phyloP scores from a whole-genome alignment of 1,140 invertebrate species.

The Micrasema minimum region DNA sequence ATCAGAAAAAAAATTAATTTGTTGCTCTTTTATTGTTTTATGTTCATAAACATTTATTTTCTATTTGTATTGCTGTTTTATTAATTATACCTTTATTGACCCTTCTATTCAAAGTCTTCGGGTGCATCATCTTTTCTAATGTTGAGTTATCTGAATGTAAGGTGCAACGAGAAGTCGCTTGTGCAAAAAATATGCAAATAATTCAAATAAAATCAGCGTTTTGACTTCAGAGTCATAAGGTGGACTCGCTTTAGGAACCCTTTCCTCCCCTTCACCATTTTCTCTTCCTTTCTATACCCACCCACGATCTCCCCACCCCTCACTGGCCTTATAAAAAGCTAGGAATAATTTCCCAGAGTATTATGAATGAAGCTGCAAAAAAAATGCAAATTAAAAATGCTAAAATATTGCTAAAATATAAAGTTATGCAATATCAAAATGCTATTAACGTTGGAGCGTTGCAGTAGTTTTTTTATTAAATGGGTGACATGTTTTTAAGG shows the following conservation, averaged over 20 bases:
- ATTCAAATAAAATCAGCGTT: constrained; percentile 50
- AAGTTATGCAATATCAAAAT: not conserved
- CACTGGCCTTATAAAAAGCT: constrained; percentile 5
- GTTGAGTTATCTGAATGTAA: constrained; percentile 51
- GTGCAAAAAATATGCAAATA: constrained; percentile 53
- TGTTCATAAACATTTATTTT: no score
- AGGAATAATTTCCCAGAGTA: constrained; percentile 19
- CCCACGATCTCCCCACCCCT: not conserved
- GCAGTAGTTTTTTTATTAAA: not conserved
- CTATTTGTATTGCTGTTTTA: no score
- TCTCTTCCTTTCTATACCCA: not conserved
- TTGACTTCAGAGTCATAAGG: constrained; percentile 51
- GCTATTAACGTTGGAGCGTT: not conserved
- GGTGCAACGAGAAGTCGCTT: constrained; percentile 35
- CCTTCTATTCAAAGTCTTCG: constrained; percentile 1
- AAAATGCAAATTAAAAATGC: constrained; percentile 42
- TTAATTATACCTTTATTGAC: no score
- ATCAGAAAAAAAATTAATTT: no score
- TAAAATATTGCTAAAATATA: constrained; percentile 1
- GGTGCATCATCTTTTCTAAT: constrained; percentile 49
- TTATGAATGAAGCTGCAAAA: constrained; percentile 38
- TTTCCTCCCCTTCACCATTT: constrained; percentile 13
- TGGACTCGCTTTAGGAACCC: constrained; percentile 24
- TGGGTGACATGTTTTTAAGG: not conserved
- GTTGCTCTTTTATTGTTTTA: no score